phyloP scores from a whole-genome alignment of 2,113 vertebrate species.

The Garra rufa region DNA sequence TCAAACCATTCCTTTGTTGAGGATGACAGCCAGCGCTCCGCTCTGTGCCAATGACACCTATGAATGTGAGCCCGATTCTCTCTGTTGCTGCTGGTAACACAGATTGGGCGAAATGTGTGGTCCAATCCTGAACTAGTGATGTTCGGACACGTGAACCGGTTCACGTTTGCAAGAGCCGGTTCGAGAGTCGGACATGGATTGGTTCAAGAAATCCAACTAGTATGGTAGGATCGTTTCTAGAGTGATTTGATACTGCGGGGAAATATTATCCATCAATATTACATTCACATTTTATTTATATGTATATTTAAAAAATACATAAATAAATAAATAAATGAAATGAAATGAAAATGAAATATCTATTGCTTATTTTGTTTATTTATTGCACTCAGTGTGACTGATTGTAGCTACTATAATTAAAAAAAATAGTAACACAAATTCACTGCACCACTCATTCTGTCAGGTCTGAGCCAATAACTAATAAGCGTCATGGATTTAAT shows the following conservation, averaged over 20 bases:
- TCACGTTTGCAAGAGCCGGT: not conserved
- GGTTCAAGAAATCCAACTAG: not conserved
- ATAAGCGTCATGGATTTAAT: not conserved
- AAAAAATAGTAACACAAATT: not conserved
- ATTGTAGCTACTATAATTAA: not conserved
- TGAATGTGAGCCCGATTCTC: constrained; percentile 57
- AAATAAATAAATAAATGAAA: too few species aligned
- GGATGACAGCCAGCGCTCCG: constrained; percentile 44
- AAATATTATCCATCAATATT: not conserved
- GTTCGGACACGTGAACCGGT: constrained; percentile 41
- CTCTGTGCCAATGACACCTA: constrained; percentile 51
- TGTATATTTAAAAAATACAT: too few species aligned
- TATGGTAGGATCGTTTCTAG: not conserved
- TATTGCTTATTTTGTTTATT: not conserved
- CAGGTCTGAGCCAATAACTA: not conserved
- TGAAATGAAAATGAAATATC: too few species aligned
- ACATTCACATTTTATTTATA: not conserved
- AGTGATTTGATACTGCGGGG: not conserved
- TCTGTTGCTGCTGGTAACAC: constrained; percentile 72
- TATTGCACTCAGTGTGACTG: not conserved
- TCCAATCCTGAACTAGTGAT: constrained; percentile 55
- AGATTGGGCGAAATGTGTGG: constrained; percentile 67
- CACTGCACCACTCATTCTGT: not conserved
- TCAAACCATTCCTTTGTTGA: constrained; percentile 66
- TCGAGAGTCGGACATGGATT: not conserved